Base-by-base conservation (phyloP, 2,113 vertebrate genomes). In the Vireo altiloquus region DNA sequence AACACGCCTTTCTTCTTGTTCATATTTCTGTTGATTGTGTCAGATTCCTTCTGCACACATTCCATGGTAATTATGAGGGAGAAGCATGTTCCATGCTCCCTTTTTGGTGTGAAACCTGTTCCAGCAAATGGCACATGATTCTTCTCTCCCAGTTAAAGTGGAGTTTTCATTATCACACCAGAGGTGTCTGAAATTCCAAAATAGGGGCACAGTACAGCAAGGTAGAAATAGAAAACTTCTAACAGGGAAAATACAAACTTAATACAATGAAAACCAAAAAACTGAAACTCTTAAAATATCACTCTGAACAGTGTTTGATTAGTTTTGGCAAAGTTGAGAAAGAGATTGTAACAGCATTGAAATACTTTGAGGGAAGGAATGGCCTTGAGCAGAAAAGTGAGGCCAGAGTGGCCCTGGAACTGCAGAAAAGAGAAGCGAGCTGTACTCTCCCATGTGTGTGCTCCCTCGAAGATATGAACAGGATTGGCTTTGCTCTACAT, bases 21-120 rank as follows among this genome's bases (percentile, higher is more conserved):
- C 57, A 2, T 93, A 60, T 81, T 94, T 95, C 56, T 92, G 72
- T 91, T 90, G 87, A 89, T 89, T 42, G 40, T 89, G 54, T 91
- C 68, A 61, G 66, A 88, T 84, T 87, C 88, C 57, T 95, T 95
- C 90, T 94, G 70, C 60, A 90, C 65, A 68, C 77, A 90, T 94
- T 81, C 83, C 22, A 2, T 39, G 59, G 56, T 92, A 94, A 96
- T 97, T 96, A 95, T 37, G 85, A 88, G 57, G 82, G 83, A 71
- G 71, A 88, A 89, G 53, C 56, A 31, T 87, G 50, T 94, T 96
- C 94, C 76, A 15, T 5, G 18, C 83, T 96, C 61, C 60, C 44
- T 18, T 96, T 94, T 94, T 83, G 68, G 74, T 92, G 65, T 92
- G 72, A 96, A 95, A 96, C 84, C 74, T 89, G 84, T 92, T 96